These are phyloP conservation scores for Coremacera marginata DNA, from an alignment of 2,888 invertebrate species.

Conservation along the genomic window DNA sequence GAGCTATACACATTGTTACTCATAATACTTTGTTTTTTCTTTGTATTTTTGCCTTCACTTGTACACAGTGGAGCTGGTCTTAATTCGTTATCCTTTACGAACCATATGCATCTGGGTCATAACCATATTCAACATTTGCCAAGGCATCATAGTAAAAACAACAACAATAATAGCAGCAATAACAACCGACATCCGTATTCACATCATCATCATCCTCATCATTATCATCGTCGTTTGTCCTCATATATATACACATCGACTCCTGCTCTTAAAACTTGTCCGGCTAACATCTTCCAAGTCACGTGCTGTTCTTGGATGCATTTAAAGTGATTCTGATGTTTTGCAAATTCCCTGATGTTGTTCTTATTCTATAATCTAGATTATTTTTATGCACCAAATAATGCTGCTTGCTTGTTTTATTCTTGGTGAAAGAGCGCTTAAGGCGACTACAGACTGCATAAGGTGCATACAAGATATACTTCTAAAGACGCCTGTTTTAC, in stretches of 20 bases:
- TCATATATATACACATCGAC: background rate
- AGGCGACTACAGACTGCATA: background rate
- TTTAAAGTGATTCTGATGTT: constrained; percentile 5
- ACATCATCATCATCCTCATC: background rate
- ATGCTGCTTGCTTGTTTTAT: background rate
- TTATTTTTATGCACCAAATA: constrained; percentile 9
- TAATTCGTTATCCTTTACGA: background rate
- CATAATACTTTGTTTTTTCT: no score
- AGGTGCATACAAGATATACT: background rate
- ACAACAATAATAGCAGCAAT: no score
- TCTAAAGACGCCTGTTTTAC: no score
- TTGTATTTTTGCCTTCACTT: background rate
- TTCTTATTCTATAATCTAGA: background rate
- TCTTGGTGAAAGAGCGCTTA: constrained; percentile 2
- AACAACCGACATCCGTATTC: background rate
- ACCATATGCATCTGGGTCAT: constrained; percentile 1
- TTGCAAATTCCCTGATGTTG: background rate
- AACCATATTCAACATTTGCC: background rate
- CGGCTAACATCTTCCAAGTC: background rate
- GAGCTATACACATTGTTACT: no score
- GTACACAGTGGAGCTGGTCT: background rate
- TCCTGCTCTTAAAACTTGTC: background rate
- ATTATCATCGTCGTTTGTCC: background rate
- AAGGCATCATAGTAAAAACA: background rate
- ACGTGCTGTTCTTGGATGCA: background rate